Evolutionary conservation across 2,888 invertebrate genomes (phyloP).

Genomic region (Hypena proboscidalis): DNA sequence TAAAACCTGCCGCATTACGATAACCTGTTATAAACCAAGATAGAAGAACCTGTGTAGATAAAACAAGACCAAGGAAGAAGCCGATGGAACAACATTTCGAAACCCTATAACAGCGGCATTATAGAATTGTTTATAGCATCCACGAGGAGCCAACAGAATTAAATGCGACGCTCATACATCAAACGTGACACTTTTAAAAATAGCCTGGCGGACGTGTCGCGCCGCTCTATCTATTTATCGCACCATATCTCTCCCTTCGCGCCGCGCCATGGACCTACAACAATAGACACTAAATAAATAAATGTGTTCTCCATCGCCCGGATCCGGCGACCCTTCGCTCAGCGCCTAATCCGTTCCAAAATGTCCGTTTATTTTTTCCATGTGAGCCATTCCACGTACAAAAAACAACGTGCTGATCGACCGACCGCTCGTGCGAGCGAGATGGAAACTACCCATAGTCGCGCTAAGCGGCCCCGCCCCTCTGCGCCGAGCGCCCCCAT

Average conservation of each 20-base stretch:
- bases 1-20: constrained; percentile 6
- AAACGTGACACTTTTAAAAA: constrained; percentile 56
- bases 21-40: constrained; percentile 7
- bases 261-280: constrained; percentile 36
- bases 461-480: constrained; percentile 68
- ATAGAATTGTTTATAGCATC: constrained; percentile 1
- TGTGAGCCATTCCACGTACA: constrained; percentile 66
- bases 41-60: too few relatives aligned
- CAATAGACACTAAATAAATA: constrained; percentile 77
- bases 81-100: background rate
- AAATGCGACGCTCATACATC: constrained; percentile 32
- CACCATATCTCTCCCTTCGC: constrained; percentile 70
- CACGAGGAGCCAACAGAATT: constrained; percentile 6
- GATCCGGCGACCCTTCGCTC: constrained; percentile 76
- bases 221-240: constrained; percentile 77
- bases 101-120: background rate
- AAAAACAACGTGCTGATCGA: constrained; percentile 76
- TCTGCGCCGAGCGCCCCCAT: constrained; percentile 60
- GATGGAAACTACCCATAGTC: constrained; percentile 58
- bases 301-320: constrained; percentile 71
- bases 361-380: constrained; percentile 85
- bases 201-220: constrained; percentile 46
- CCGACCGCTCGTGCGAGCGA: constrained; percentile 63
- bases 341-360: constrained; percentile 73
- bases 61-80: background rate